Evolutionary conservation across 2,888 invertebrate species (phyloP), one percentile per base, ranked within the genome.

Genomic region (Drosophila recens): DNA sequence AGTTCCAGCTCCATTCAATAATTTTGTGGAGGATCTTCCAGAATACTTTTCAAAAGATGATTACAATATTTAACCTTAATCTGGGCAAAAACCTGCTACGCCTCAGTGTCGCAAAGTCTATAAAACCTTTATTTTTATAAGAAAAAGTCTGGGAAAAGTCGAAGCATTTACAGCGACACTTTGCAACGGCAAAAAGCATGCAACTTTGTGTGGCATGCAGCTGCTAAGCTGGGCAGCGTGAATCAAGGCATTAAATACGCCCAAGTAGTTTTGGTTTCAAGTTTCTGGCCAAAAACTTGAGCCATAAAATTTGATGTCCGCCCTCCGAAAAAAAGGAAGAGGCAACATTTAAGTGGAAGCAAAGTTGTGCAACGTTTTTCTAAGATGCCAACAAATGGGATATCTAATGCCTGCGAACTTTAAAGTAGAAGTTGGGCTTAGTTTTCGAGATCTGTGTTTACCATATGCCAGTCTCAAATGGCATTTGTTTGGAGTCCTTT

Each of bases 231-330:
- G 40, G 48, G 38, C 53, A 58, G 9, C 43, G 17, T 34, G 52
- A 68, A 59, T 63, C 58, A 23, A 58, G 38, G 46, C 54, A 62
- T 75, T 71, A 51, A 71, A 49, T 56, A 53, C 20, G 58, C 54
- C 51, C 75, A 59, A 75, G 46, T 59, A 75, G 66, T 62, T 76
- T 61, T 42, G 61, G 52, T 54, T 69, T 54, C 57, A 63, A 67
- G 72, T 71, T 75, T 53, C 53, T 43, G 36, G 49, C 38, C 34
- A 34, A 57, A 61, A 87, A 87, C 70, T 83, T 82, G 15, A 13
- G 62, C 77, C 82, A 84, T 82, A 38, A 87, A 87, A 82, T 67
- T 78, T 63, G 68, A 71, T 71, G 71, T 70, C 48, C 56, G 9
- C 11, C 45, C 63, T 38, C 33, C 48, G 33, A 43, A 9, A 43